Evolutionary conservation across 2,113 vertebrate genomes (phyloP), one percentile per base, ranked within the genome.

Genomic region (Phylloscopus trochilus): DNA sequence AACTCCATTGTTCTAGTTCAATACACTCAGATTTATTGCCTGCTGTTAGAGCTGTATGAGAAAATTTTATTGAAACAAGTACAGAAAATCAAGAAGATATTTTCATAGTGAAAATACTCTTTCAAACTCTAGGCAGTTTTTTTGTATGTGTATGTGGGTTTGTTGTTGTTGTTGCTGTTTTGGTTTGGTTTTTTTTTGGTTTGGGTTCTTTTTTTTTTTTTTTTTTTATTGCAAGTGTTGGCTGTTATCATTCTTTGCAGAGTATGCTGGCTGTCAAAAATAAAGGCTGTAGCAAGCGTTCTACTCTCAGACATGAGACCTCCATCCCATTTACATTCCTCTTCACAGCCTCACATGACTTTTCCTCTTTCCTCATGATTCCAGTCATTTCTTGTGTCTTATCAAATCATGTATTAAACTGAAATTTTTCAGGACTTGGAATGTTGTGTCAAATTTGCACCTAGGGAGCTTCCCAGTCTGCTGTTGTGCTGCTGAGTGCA

Each of bases 51-150:
- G 31, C 9, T 68, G 37, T 35, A 64, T 84, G 47, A 56, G 79
- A 89, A 95, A 72, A 16, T 64, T 83, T 89, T 89, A 89, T 49
- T 78, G 80, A 82, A 96, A 78, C 37, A 87, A 91, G 49, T 35
- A 68, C 9, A 60, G 49, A 93, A 87, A 81, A 89, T 44, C 35
- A 60, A 87, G 64, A 72, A 68, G 5, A 37, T 53, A 37, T 63
- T 93, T 83, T 78, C 43, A 91, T 47, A 78, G 52, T 72, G 60
- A 75, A 89, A 91, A 92, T 41, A 17, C 3, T 63, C 21, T 81
- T 93, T 74, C 52, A 58, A 47, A 70, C 70, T 92, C 22, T 35
- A 83, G 15, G 1, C 18, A 31, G 30, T 24, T 24, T 52, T 7
- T 52, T 52, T 52, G 14, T 9, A 4, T 20, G 11, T 19, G 39